phyloP scores from a whole-genome alignment of 2,113 vertebrate genomes.

The Bettongia penicillata region DNA sequence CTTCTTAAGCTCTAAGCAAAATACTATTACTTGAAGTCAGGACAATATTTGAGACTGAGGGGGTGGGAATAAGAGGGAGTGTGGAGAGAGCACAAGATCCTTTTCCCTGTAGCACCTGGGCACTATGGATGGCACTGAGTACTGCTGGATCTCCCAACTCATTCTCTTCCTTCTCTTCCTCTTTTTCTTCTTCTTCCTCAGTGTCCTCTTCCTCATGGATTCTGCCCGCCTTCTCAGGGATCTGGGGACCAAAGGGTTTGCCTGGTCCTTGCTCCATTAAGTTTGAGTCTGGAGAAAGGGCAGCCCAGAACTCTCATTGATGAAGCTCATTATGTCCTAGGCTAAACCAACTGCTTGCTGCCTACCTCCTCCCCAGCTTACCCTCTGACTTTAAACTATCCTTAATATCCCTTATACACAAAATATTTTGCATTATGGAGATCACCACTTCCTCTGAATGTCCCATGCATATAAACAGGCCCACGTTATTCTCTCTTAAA shows the following conservation, averaged over 20 bases:
- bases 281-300: slow-evolving; percentile 21
- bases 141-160: slow-evolving; percentile 91
- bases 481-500: not conserved
- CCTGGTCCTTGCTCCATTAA: slow-evolving; percentile 13
- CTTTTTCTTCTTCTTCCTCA: slow-evolving; percentile 74
- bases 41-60: slow-evolving; percentile 22
- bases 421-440: not conserved
- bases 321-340: not conserved
- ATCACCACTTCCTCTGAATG: not conserved
- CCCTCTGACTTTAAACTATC: not conserved
- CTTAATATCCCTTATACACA: not conserved
- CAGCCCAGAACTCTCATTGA: not conserved
- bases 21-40: slow-evolving; percentile 1
- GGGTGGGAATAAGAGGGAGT: not conserved
- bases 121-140: slow-evolving; percentile 87
- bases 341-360: not conserved
- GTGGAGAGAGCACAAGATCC: not conserved
- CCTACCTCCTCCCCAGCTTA: not conserved
- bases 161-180: slow-evolving; percentile 9
- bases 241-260: not conserved
- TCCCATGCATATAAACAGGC: not conserved
- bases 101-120: slow-evolving; percentile 75
- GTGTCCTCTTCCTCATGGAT: slow-evolving; percentile 12
- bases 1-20: not conserved
- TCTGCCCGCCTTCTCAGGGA: slow-evolving; percentile 1